Percentiles rank a stretch among this genome's conserved stretches.
phyloP scores from a whole-genome alignment of 2,888 invertebrate species.

The Gryllus longicercus region DNA sequence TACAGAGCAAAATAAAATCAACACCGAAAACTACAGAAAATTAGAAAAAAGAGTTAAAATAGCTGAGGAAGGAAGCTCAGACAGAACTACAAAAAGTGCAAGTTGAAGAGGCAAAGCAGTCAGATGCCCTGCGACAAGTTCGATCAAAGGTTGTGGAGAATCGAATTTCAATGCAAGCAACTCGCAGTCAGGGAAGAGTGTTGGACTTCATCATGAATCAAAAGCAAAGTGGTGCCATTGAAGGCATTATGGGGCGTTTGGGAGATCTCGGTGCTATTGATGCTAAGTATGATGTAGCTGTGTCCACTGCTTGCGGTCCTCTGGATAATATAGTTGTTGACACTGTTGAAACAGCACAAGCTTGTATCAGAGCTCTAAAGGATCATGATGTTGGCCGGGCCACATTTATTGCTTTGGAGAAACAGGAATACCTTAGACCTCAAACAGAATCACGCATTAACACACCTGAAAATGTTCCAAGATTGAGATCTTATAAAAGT shows the following conservation, averaged over 20 bases:
- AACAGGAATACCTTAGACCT: conserved; percentile 61
- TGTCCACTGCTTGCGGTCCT: conserved; percentile 88
- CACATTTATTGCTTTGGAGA: conserved; percentile 86
- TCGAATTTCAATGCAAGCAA: conserved; percentile 62
- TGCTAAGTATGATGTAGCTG: conserved; percentile 87
- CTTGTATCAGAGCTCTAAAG: conserved; percentile 78
- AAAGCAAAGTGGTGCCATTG: conserved; percentile 71
- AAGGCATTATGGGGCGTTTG: conserved; percentile 87
- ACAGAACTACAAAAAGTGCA: too few relatives aligned
- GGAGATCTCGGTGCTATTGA: conserved; percentile 95
- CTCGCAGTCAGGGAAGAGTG: conserved; percentile 37
- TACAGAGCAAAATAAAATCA: too few relatives aligned
- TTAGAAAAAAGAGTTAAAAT: too few relatives aligned
- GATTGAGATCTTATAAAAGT: conserved; percentile 81
- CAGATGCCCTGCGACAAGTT: too few relatives aligned
- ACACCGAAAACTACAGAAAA: too few relatives aligned
- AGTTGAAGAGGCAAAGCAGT: too few relatives aligned
- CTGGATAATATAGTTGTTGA: conserved; percentile 92
- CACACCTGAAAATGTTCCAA: too few relatives aligned
- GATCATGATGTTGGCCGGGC: conserved; percentile 73
- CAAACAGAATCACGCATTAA: conserved; percentile 48
- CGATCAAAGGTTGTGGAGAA: conserved; percentile 73
- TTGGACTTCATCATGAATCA: conserved; percentile 66
- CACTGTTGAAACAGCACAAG: conserved; percentile 76
- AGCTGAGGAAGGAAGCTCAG: too few relatives aligned